These are phyloP conservation scores for Nesogale talazaci DNA, from an alignment of 2,113 vertebrate species.

Conservation along the genomic window DNA sequence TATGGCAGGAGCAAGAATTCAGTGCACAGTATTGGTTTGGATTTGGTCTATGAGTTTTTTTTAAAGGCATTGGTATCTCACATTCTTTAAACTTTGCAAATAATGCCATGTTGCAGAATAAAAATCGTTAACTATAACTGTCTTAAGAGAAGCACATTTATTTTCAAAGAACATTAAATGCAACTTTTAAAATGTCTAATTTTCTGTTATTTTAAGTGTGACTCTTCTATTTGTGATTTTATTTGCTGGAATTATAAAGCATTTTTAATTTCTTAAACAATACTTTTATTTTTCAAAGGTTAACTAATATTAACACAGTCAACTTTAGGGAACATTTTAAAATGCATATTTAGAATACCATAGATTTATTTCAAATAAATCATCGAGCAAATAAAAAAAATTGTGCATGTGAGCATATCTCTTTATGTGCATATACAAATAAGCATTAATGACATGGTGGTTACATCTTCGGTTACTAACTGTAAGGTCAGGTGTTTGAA, in stretches of 20 bases:
- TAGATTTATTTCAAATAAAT: background rate
- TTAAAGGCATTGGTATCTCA: background rate
- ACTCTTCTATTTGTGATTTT: background rate
- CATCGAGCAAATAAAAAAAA: background rate
- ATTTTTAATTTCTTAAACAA: too few species aligned
- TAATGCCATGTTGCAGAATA: background rate
- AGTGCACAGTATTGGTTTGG: background rate
- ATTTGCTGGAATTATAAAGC: background rate
- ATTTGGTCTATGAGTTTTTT: background rate
- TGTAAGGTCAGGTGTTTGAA: too few species aligned
- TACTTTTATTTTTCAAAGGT: background rate
- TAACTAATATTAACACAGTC: background rate
- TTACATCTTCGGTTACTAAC: too few species aligned
- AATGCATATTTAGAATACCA: too few species aligned
- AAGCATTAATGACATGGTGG: too few species aligned
- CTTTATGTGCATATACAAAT: too few species aligned
- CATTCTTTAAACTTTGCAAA: background rate
- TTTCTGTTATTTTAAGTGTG: conserved; percentile 24
- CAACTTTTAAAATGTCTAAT: conserved; percentile 20
- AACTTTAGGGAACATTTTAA: background rate
- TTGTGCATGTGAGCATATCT: too few species aligned
- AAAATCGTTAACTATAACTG: conserved; percentile 16
- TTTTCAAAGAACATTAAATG: background rate
- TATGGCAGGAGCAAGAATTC: background rate
- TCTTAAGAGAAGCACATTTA: background rate